phyloP scores from a whole-genome alignment of 1,140 invertebrate genomes.

The Euura lappo region DNA sequence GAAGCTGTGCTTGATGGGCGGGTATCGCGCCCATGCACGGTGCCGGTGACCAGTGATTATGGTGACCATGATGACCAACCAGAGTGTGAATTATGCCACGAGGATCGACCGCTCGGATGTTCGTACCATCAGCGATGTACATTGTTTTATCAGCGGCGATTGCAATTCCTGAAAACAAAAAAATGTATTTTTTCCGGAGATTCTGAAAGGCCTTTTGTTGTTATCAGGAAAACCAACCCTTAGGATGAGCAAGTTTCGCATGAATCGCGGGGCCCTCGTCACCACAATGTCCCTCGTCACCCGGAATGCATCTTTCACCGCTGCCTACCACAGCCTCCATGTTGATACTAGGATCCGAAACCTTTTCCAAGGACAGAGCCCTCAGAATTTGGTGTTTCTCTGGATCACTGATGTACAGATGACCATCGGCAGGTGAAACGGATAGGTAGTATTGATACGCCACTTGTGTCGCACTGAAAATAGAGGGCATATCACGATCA shows the following conservation, averaged over 20 bases:
- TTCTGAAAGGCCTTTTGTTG: background rate
- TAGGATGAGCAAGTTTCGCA: slow-evolving; percentile 93
- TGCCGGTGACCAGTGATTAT: slow-evolving; percentile 89
- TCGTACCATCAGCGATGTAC: slow-evolving; percentile 94
- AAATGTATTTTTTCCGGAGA: background rate
- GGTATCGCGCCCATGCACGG: slow-evolving; percentile 83
- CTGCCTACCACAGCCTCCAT: slow-evolving; percentile 92
- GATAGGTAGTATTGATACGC: slow-evolving; percentile 95
- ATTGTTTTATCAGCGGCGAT: slow-evolving; percentile 90
- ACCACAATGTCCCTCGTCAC: slow-evolving; percentile 88
- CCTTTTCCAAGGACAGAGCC: slow-evolving; percentile 75
- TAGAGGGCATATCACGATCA: background rate
- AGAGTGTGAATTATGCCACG: slow-evolving; percentile 93
- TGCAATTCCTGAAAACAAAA: slow-evolving; percentile 70
- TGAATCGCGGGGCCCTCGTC: slow-evolving; percentile 89
- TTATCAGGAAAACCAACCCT: slow-evolving; percentile 68
- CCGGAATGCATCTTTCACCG: slow-evolving; percentile 94
- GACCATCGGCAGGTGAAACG: slow-evolving; percentile 92
- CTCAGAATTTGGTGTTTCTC: slow-evolving; percentile 87
- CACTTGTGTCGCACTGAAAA: slow-evolving; percentile 85
- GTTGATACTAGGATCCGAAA: slow-evolving; percentile 83
- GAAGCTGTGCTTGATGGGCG: slow-evolving; percentile 81
- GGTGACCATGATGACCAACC: slow-evolving; percentile 90
- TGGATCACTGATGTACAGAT: slow-evolving; percentile 95
- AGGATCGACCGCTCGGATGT: slow-evolving; percentile 89